A percentile compares a stretch with the other conserved stretches of the same genome.
Evolutionary conservation across 2,113 vertebrate species (phyloP).

Genomic region (Perca schrenkii): DNA sequence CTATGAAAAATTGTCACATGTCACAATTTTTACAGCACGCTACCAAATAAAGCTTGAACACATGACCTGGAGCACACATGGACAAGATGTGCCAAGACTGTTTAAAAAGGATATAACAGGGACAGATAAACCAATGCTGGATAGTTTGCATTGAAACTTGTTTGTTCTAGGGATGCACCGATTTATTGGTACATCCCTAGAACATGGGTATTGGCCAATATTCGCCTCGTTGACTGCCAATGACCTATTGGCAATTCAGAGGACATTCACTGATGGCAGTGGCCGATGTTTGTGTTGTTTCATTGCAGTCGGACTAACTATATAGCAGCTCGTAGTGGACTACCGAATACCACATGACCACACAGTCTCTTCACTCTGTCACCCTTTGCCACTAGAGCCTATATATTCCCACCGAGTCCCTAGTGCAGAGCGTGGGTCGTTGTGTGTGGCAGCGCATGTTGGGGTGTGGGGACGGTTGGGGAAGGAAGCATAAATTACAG

Average conservation of each 20-base stretch:
- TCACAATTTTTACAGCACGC: background rate
- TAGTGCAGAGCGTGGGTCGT: constrained; percentile 40
- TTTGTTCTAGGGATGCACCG: background rate
- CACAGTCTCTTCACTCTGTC: constrained; percentile 18
- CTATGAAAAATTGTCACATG: background rate
- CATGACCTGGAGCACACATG: background rate
- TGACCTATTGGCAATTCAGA: no score
- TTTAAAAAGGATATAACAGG: background rate
- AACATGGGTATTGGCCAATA: no score
- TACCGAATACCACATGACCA: background rate
- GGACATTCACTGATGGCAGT: no score
- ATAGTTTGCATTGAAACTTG: background rate
- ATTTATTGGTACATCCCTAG: no score
- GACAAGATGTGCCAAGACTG: background rate
- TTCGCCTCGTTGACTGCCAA: no score
- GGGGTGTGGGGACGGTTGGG: constrained; percentile 69
- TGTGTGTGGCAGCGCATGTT: constrained; percentile 53
- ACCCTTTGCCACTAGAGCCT: constrained; percentile 18
- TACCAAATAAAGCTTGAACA: background rate
- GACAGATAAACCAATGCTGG: background rate
- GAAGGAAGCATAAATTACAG: constrained; percentile 77
- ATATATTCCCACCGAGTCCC: constrained; percentile 23
- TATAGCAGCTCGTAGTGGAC: no score
- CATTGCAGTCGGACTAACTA: no score
- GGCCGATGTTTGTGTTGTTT: no score